Evolutionary conservation across 1,140 invertebrate genomes (phyloP).

Genomic region (Helicoverpa armigera): DNA sequence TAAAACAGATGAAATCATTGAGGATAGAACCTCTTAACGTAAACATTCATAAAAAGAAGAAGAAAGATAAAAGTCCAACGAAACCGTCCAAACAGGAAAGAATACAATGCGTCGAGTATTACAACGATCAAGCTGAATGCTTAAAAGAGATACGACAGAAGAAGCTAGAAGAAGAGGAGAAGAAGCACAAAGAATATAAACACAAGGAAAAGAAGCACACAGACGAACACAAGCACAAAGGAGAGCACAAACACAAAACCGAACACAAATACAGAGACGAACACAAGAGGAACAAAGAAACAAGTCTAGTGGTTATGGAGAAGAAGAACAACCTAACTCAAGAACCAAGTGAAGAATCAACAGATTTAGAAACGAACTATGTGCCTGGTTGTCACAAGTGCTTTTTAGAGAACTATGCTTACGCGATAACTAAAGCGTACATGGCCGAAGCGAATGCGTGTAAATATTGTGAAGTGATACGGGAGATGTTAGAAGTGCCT

Average conservation of each 20-base stretch:
- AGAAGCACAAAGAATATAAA: conserved; percentile 64
- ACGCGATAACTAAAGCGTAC: conserved; percentile 82
- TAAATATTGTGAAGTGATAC: conserved; percentile 85
- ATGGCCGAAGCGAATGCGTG: conserved; percentile 80
- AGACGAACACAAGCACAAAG: conserved; percentile 31
- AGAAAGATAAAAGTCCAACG: conserved; percentile 75
- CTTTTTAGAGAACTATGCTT: conserved; percentile 85
- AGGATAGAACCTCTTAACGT: conserved; percentile 80
- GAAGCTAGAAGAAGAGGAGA: conserved; percentile 80
- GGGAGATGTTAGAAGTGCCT: conserved; percentile 81
- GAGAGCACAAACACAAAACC: not conserved
- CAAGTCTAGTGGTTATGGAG: conserved; percentile 65
- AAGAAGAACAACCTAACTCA: conserved; percentile 75
- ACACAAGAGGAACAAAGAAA: conserved; percentile 64
- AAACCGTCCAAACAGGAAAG: conserved; percentile 77
- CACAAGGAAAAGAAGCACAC: conserved; percentile 65
- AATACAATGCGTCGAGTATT: conserved; percentile 81
- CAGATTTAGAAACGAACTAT: conserved; percentile 76
- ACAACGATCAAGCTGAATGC: conserved; percentile 86
- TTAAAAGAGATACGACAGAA: conserved; percentile 82
- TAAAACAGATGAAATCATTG: conserved; percentile 83
- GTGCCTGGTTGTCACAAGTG: conserved; percentile 84
- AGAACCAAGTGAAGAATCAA: conserved; percentile 84
- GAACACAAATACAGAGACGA: conserved; percentile 63
- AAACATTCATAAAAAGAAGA: conserved; percentile 73